These are phyloP conservation scores for Petrocephalus zakoni DNA, from an alignment of 2,113 vertebrate species.

Conservation along the genomic window DNA sequence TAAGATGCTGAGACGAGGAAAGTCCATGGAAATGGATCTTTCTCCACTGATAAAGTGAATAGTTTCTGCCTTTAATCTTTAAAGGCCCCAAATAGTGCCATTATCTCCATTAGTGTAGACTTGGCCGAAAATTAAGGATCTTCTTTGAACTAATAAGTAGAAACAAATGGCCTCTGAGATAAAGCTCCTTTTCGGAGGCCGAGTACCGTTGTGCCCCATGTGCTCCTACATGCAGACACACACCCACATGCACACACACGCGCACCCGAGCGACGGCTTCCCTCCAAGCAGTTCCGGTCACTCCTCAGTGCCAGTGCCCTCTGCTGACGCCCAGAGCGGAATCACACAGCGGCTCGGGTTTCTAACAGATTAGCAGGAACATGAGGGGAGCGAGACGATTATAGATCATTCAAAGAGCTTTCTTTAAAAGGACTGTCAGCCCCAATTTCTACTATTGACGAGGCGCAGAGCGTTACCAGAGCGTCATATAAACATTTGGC, in stretches of 20 bases:
- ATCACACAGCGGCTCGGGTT: background rate
- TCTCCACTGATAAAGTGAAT: slow-evolving; percentile 29
- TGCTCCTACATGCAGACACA: background rate
- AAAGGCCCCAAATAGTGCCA: slow-evolving; percentile 38
- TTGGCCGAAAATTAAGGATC: slow-evolving; percentile 37
- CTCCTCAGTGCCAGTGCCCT: background rate
- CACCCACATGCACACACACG: slow-evolving; percentile 11
- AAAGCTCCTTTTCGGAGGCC: slow-evolving; percentile 34
- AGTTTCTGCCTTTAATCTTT: slow-evolving; percentile 38
- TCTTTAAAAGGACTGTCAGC: background rate
- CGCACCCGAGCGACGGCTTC: slow-evolving; percentile 11
- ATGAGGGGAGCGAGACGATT: background rate
- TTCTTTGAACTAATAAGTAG: slow-evolving; percentile 47
- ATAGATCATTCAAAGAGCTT: background rate
- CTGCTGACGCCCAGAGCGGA: background rate
- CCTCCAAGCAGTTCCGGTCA: background rate
- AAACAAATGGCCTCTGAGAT: slow-evolving; percentile 49
- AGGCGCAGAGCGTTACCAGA: background rate
- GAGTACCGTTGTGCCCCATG: slow-evolving; percentile 5
- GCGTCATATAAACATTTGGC: background rate
- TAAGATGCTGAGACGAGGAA: slow-evolving; percentile 11
- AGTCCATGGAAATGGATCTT: slow-evolving; percentile 19
- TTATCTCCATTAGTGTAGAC: slow-evolving; percentile 42
- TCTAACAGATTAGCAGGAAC: background rate
- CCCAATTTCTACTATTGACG: background rate